Base-by-base conservation (phyloP, 2,113 vertebrate genomes). In the Paracanthobrama guichenoti region DNA sequence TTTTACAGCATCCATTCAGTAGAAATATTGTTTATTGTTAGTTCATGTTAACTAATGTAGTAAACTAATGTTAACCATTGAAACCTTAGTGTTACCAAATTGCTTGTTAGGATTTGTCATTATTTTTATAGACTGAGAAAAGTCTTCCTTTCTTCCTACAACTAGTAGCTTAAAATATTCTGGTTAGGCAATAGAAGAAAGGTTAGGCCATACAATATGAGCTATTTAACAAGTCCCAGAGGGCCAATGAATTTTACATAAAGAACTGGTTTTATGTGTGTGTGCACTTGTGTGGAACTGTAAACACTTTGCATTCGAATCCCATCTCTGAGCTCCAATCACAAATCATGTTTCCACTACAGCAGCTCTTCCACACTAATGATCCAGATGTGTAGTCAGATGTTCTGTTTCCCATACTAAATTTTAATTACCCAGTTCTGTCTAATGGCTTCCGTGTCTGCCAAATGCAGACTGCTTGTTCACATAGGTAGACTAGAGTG, bases 361-460 rank as follows among this genome's bases (percentile, higher is more conserved):
- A 71, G 16, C 31, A 55, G 48, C 48, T 39, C 64, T 44, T 71
- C 48, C 28, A 69, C 66, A 71, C 79, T 57, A 57, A 82, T 57
- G 80, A 82, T 82, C 79, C 79, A 81, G 46, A 78, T 78, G 76
- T 78, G 8, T 13, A 60, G 76, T 78, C 76, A 78, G 76, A 81
- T 81, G 62, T 71, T 55, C 20, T 0, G 20, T 69, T 69, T 57
- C 64, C 79, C 28, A 69, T 69, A 66, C 64, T 81, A 57, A 18
- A 57, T 81, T 67, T 81, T 67, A 67, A 81, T 82, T 26, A 57
- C 28, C 50, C 80, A 9, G 48, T 82, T 82, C 66, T 35, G 66
- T 48, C 1, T 69, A 81, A 81, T 10, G 46, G 48, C 64, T 39
- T 39, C 39, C 39, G 39, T 39, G 39, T 39, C 6, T 67, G 18